Percentiles rank a stretch among this genome's conserved stretches.
Conservation (phyloP, 2,113 vertebrate species). For the Cyphomyrus plagiostoma region DNA sequence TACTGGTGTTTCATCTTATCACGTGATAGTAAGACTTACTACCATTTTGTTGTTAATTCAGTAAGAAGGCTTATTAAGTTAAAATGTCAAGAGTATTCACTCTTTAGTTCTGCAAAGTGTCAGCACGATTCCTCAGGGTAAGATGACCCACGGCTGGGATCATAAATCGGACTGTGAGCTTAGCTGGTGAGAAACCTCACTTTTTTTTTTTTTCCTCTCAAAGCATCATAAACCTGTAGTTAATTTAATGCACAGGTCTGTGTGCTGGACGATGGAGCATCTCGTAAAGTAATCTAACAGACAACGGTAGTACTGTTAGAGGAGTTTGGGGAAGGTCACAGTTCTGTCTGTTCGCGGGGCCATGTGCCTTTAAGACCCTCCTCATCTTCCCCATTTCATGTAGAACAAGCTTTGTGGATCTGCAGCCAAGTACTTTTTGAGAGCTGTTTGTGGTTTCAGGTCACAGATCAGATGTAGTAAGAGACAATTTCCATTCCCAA, state of each 20-base stretch:
- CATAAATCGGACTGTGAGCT: background rate
- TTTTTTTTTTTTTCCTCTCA: too few relatives aligned
- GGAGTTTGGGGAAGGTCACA: background rate
- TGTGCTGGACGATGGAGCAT: background rate
- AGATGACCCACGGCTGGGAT: background rate
- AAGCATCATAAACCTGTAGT: background rate
- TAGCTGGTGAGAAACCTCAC: background rate
- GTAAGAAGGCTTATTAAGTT: background rate
- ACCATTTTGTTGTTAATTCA: background rate
- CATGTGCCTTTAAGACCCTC: background rate
- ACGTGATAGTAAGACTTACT: background rate
- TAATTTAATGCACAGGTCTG: background rate
- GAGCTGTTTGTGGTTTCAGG: background rate
- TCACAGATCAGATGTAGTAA: background rate
- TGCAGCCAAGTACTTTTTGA: background rate
- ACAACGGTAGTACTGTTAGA: background rate
- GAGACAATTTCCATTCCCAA: background rate
- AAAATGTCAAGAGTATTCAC: background rate
- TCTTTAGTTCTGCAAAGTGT: slow-evolving; percentile 11
- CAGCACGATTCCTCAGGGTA: background rate
- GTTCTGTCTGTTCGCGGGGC: too few relatives aligned
- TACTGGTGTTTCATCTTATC: background rate
- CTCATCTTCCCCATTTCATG: background rate
- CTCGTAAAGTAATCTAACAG: background rate
- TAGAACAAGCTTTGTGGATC: background rate